These are phyloP conservation scores for Chouioia cunea DNA, from an alignment of 2,888 invertebrate species.

Conservation along the genomic window DNA sequence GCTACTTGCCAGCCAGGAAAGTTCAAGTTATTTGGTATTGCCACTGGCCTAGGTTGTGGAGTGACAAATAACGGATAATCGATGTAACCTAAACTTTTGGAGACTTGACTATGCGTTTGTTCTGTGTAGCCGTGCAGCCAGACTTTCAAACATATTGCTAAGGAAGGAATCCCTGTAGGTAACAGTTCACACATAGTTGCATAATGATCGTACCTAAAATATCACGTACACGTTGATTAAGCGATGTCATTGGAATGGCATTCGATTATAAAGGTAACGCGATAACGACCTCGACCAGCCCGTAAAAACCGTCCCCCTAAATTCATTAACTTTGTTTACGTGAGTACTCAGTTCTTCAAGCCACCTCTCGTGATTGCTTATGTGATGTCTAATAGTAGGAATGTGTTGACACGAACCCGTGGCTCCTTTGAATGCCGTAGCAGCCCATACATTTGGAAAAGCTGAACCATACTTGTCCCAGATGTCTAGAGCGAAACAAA, in stretches of 20 bases:
- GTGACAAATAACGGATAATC: conserved; percentile 65
- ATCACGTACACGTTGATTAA: background rate
- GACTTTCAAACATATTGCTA: conserved; percentile 74
- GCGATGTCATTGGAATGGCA: background rate
- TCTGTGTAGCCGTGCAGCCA: conserved; percentile 70
- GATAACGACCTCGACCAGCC: conserved; percentile 78
- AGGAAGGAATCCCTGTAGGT: conserved; percentile 75
- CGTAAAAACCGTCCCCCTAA: conserved; percentile 77
- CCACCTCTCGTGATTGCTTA: conserved; percentile 85
- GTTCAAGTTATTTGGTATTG: conserved; percentile 66
- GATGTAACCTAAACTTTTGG: conserved; percentile 68
- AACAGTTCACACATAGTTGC: conserved; percentile 79
- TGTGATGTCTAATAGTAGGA: conserved; percentile 78
- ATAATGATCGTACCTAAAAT: conserved; percentile 78
- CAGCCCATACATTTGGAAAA: conserved; percentile 83
- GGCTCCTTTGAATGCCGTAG: conserved; percentile 89
- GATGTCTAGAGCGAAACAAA: conserved; percentile 62
- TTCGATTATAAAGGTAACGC: conserved; percentile 1
- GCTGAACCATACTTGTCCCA: conserved; percentile 77
- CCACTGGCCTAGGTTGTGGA: conserved; percentile 66
- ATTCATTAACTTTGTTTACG: conserved; percentile 70
- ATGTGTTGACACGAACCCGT: conserved; percentile 81
- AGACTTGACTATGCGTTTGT: conserved; percentile 67
- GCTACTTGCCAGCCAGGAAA: conserved; percentile 69
- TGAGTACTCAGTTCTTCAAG: conserved; percentile 71